Conservation (phyloP, 2,888 invertebrate genomes). For the Clivina fossor region DNA sequence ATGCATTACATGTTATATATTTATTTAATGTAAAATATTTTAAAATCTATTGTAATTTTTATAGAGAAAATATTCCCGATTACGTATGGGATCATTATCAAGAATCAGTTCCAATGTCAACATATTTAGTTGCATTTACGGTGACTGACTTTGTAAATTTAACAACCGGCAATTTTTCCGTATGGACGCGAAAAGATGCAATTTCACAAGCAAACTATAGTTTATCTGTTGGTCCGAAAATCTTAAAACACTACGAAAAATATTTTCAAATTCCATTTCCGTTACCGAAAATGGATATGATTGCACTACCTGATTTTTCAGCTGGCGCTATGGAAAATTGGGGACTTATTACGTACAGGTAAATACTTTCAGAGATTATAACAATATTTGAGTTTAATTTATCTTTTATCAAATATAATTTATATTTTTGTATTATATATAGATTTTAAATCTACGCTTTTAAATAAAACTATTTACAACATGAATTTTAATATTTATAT, state of each 20-base stretch:
- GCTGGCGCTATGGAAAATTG: constrained; percentile 92
- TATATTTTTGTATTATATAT: not conserved
- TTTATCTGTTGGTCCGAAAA: constrained; percentile 71
- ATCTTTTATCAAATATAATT: not conserved
- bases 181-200: constrained; percentile 72
- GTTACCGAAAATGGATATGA: constrained; percentile 84
- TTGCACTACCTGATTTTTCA: constrained; percentile 88
- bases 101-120: constrained; percentile 83
- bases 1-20: not conserved
- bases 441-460: too few species aligned
- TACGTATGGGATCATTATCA: constrained; percentile 79
- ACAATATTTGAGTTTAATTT: too few species aligned
- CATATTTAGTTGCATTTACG: constrained; percentile 83
- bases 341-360: constrained; percentile 78
- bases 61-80: constrained; percentile 59
- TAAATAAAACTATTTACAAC: too few species aligned
- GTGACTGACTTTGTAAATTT: constrained; percentile 73
- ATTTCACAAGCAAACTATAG: constrained; percentile 74
- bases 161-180: constrained; percentile 60
- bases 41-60: too few species aligned
- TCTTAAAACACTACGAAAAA: constrained; percentile 69
- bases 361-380: too few species aligned
- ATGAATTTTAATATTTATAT: too few species aligned
- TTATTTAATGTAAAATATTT: too few species aligned
- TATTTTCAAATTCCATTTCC: constrained; percentile 79